Percentiles rank a stretch among this genome's conserved stretches.
Conservation (phyloP, 2,888 invertebrate genomes). For the Sesia bembeciformis region DNA sequence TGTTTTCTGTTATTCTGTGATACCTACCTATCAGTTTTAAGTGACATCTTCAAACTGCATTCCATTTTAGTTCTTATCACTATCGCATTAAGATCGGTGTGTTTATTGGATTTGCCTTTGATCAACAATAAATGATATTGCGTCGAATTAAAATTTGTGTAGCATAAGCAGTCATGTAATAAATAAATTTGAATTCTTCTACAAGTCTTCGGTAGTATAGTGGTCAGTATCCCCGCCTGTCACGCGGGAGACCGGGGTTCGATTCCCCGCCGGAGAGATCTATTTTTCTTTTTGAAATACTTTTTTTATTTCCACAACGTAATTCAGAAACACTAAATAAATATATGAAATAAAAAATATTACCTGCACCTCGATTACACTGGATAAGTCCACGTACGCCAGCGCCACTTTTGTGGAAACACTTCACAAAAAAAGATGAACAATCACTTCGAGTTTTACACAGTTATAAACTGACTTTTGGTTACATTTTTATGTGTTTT, state of each 20-base stretch:
- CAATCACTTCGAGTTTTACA: too few relatives aligned
- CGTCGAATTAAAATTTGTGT: background rate
- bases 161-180: background rate
- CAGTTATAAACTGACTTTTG: too few relatives aligned
- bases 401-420: conserved; percentile 74
- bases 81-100: too few relatives aligned
- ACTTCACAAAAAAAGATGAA: conserved; percentile 25
- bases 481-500: too few relatives aligned
- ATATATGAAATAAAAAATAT: conserved; percentile 9
- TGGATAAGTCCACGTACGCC: conserved; percentile 84
- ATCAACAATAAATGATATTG: background rate
- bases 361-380: conserved; percentile 85
- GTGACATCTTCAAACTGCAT: too few relatives aligned
- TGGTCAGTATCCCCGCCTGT: conserved; percentile 76
- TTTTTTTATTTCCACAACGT: background rate
- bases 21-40: too few relatives aligned
- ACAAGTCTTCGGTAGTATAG: conserved; percentile 70
- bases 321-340: background rate
- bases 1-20: too few relatives aligned
- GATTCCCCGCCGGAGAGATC: conserved; percentile 70
- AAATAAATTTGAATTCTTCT: fast-evolving
- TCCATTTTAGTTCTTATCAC: too few relatives aligned
- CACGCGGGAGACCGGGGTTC: conserved; percentile 76
- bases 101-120: too few relatives aligned
- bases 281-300: background rate